A percentile compares a stretch with the other conserved stretches of the same genome.
Conservation (phyloP, 2,888 invertebrate genomes). For the Pyrocoelia pectoralis region DNA sequence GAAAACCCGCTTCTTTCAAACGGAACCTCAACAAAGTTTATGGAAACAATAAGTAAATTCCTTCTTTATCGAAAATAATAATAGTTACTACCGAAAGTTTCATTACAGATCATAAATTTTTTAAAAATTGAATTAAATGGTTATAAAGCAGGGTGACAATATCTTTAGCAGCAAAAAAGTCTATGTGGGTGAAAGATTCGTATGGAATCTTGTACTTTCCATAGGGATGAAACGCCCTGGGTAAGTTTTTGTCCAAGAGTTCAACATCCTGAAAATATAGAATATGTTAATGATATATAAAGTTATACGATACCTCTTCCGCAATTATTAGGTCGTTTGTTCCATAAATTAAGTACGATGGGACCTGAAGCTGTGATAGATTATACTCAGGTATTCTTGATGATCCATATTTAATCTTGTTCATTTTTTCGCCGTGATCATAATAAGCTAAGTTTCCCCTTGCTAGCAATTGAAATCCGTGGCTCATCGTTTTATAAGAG, state of each 20-base stretch:
- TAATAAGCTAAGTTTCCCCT: conserved; percentile 64
- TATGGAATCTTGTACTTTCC: conserved; percentile 29
- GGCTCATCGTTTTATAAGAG: conserved; percentile 52
- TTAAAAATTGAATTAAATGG: conserved; percentile 47
- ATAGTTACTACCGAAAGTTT: not conserved
- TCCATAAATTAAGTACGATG: conserved; percentile 68
- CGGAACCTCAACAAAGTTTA: too few species aligned
- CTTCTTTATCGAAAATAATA: not conserved
- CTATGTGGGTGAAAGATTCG: conserved; percentile 57
- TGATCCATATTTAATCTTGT: conserved; percentile 62
- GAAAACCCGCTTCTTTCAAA: too few species aligned
- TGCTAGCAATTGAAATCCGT: conserved; percentile 49
- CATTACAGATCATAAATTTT: conserved; percentile 28
- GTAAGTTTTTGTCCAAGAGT: not conserved
- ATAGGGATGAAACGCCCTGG: not conserved
- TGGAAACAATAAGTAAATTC: too few species aligned
- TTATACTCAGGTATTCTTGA: conserved; percentile 67
- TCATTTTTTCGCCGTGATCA: conserved; percentile 63
- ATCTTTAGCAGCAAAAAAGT: conserved; percentile 55
- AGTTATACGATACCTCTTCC: not conserved
- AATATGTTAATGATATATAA: too few species aligned
- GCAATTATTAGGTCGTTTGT: conserved; percentile 55
- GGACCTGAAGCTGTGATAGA: conserved; percentile 66
- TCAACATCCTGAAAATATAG: not conserved
- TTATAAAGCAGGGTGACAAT: conserved; percentile 50